Conservation (phyloP, 2,113 vertebrate genomes). For the Fulica atra region DNA sequence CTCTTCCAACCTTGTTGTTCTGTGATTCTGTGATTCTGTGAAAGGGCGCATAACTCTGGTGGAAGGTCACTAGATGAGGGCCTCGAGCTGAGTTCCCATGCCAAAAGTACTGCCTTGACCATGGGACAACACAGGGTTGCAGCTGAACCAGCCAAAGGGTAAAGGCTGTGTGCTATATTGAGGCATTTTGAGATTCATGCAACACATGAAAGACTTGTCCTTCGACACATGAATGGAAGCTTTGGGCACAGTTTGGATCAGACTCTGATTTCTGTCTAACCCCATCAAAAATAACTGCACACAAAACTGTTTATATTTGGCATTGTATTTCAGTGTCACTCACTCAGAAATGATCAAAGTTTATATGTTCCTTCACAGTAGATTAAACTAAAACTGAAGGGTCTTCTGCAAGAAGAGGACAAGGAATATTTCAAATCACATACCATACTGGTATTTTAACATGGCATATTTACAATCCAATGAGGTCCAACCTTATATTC, state of each 20-base stretch:
- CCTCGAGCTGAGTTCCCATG: background rate
- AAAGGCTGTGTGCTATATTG: background rate
- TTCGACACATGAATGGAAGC: background rate
- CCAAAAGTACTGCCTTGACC: background rate
- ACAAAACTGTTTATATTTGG: background rate
- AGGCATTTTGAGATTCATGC: background rate
- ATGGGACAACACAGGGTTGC: too few species aligned
- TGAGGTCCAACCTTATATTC: background rate
- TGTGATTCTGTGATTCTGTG: too few species aligned
- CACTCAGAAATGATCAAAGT: background rate
- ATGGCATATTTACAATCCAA: background rate
- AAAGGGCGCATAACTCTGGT: background rate
- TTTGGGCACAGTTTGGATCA: background rate
- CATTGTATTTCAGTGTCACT: background rate
- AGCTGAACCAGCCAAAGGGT: background rate
- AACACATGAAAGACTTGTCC: background rate
- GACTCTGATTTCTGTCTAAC: background rate
- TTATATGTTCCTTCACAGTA: background rate
- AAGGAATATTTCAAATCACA: background rate
- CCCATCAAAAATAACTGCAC: background rate
- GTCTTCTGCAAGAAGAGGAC: background rate
- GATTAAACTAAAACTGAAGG: background rate
- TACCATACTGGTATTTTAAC: background rate
- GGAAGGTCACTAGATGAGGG: background rate
- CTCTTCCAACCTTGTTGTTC: too few species aligned